These are phyloP conservation scores for Dysdera silvatica DNA, from an alignment of 1,140 invertebrate genomes.

Conservation along the genomic window DNA sequence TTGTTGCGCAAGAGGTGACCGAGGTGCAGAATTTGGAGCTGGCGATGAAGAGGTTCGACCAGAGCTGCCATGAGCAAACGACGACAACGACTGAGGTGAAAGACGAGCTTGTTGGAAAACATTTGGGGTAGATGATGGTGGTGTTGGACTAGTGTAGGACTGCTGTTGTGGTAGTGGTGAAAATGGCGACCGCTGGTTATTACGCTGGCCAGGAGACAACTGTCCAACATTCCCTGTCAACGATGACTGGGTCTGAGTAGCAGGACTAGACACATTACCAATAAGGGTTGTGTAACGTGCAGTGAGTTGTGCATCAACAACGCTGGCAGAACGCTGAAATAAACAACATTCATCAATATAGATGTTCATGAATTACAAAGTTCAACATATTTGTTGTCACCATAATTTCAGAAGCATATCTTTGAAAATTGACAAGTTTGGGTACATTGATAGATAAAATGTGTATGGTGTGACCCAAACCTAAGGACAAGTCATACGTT, in stretches of 20 bases:
- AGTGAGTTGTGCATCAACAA: constrained; percentile 62
- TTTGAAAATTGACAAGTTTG: background rate
- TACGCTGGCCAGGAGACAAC: constrained; percentile 36
- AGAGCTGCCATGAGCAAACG: constrained; percentile 12
- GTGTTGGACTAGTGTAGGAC: constrained; percentile 15
- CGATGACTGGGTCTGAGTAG: constrained; percentile 5
- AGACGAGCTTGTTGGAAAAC: constrained; percentile 4
- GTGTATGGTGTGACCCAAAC: background rate
- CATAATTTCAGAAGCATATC: background rate
- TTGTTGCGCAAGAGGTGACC: background rate
- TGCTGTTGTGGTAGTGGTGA: constrained; percentile 19
- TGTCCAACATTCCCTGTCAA: too few species aligned
- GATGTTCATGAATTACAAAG: background rate
- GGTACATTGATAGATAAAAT: background rate
- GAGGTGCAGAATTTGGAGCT: background rate
- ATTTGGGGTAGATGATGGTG: constrained; percentile 3
- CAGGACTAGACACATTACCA: constrained; percentile 29
- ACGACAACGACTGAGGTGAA: constrained; percentile 10
- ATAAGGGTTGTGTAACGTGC: constrained; percentile 49
- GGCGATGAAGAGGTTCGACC: constrained; percentile 22
- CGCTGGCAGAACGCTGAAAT: constrained; percentile 50
- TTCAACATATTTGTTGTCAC: background rate
- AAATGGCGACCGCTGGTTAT: constrained; percentile 32
- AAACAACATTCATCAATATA: background rate
- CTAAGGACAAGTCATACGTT: background rate